phyloP scores from a whole-genome alignment of 2,797 vertebrate species.

The Nannoperca australis region DNA sequence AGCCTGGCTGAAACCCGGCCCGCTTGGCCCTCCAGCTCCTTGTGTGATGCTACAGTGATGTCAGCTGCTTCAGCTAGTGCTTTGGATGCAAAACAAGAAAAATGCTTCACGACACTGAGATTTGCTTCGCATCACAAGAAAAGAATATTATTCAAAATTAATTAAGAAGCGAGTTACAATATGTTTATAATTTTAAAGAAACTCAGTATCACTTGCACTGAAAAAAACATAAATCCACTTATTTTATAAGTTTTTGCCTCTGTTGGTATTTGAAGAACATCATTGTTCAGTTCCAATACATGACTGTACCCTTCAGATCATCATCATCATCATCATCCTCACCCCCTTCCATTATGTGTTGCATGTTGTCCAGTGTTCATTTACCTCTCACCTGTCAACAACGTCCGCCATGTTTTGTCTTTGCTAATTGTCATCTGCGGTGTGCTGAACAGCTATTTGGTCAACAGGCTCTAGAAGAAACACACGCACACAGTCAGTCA shows the following conservation, averaged over 20 bases:
- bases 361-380: slow-evolving; percentile 79
- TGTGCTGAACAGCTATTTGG: slow-evolving; percentile 75
- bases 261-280: slow-evolving; percentile 13
- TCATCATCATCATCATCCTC: slow-evolving; percentile 37
- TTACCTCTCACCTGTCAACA: slow-evolving; percentile 69
- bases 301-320: slow-evolving; percentile 20
- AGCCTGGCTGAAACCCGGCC: slow-evolving; percentile 69
- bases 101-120: slow-evolving; percentile 47
- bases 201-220: neutral
- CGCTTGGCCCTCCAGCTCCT: slow-evolving; percentile 75
- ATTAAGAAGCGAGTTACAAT: slow-evolving; percentile 18
- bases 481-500: neutral
- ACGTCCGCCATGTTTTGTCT: slow-evolving; percentile 74
- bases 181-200: neutral
- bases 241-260: neutral
- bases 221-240: slow-evolving; percentile 16
- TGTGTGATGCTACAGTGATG: slow-evolving; percentile 79
- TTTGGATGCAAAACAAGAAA: slow-evolving; percentile 53
- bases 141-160: neutral
- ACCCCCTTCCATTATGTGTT: slow-evolving; percentile 66
- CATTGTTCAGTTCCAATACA: slow-evolving; percentile 10
- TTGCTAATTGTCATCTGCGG: slow-evolving; percentile 68
- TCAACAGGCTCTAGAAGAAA: slow-evolving; percentile 78
- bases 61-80: slow-evolving; percentile 81
- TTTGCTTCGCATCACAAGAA: slow-evolving; percentile 34